Evolutionary conservation across 2,113 vertebrate genomes (phyloP), one percentile per base, ranked within the genome.

Genomic region (Ceuthmochares aereus): DNA sequence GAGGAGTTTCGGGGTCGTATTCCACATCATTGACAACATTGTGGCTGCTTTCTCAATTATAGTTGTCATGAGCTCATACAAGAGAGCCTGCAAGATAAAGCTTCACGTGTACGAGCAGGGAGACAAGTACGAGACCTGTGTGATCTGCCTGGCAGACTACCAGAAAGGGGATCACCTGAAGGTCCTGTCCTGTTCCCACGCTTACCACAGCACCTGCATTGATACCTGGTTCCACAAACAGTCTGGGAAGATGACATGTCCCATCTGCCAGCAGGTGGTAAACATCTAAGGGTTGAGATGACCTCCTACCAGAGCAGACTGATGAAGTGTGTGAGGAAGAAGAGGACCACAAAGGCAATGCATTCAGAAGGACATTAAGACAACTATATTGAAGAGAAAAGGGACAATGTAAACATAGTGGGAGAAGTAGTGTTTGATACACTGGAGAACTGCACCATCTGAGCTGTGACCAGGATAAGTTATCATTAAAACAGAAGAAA

Each of bases 241-340:
- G 15, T 94, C 98, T 0, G 74, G 82, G 84, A 98, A 97, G 97
- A 98, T 98, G 87, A 98, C 97, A 0, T 98, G 98, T 47, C 98
- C 98, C 0, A 95, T 98, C 45, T 99, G 98, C 95, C 98, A 99
- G 82, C 98, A 98, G 51, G 97, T 98, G 0, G 98, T 99, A 87
- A 98, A 97, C 14, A 83, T 70, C 47, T 96, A 95, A 1, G 89
- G 86, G 0, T 96, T 96, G 93, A 45, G 94, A 94, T 8, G 47
- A 75, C 17, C 27, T 64, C 98, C 98, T 0, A 98, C 58, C 30
- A 22, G 59, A 54, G 26, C 36, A 52, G 9, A 9, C 10, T 14
- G 47, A 10, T 1, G 87, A 93, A 22, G 94, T 23, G 22, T 75
- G 83, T 3, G 86, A 73, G 12, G n/a, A 79, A 9, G 62, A 87